A percentile compares a stretch with the other conserved stretches of the same genome.
These are phyloP conservation scores for Gadopsis bispinosus DNA, from an alignment of 2,797 vertebrate genomes.

Conservation along the genomic window DNA sequence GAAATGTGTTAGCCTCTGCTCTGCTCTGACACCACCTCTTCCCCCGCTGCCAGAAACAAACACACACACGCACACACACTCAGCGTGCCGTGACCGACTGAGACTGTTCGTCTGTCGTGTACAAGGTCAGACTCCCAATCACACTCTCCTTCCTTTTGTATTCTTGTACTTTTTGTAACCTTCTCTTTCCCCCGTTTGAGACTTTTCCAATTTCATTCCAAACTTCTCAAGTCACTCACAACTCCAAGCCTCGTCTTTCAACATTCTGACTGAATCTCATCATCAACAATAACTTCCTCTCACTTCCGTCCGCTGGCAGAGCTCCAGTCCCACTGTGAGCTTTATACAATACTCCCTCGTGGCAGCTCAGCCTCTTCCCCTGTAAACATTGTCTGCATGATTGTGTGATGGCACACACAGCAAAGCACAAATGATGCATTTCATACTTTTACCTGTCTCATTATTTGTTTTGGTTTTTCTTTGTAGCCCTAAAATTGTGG, in stretches of 20 bases:
- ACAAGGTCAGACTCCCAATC: constrained; percentile 64
- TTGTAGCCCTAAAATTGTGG: background rate
- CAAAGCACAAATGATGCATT: background rate
- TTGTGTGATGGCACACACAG: background rate
- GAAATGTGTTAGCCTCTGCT: constrained; percentile 34
- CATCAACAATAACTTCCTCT: constrained; percentile 17
- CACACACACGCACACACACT: constrained; percentile 23
- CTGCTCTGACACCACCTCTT: constrained; percentile 34
- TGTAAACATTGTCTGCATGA: background rate
- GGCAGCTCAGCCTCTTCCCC: background rate
- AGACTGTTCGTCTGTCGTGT: constrained; percentile 27
- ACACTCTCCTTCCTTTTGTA: constrained; percentile 22
- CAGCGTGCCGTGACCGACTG: constrained; percentile 41
- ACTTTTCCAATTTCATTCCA: constrained; percentile 45
- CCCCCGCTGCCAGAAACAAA: constrained; percentile 28
- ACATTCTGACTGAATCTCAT: constrained; percentile 20
- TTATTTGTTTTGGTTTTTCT: background rate
- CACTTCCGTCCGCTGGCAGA: background rate
- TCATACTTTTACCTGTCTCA: background rate
- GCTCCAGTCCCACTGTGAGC: constrained; percentile 6
- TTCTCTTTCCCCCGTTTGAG: constrained; percentile 6
- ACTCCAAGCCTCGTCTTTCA: constrained; percentile 17
- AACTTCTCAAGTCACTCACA: constrained; percentile 21
- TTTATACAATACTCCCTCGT: constrained; percentile 1
- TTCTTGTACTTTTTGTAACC: constrained; percentile 34